Evolutionary conservation across 2,113 vertebrate species (phyloP), one percentile per base, ranked within the genome.

Genomic region (Clarias macrocephalus): DNA sequence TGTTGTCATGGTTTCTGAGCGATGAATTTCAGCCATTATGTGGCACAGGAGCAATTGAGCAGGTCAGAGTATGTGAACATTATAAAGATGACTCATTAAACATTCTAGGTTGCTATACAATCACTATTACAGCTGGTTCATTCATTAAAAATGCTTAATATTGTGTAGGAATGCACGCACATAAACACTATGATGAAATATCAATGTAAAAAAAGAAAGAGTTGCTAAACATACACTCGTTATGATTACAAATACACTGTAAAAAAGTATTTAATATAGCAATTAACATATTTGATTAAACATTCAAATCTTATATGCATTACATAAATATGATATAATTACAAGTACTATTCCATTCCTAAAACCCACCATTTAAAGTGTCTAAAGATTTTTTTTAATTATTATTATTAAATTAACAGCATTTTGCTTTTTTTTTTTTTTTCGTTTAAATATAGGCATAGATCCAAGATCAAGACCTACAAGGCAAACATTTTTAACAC

Each of bases 1-100:
- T 90, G 93, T 94, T 94, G 93, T 93, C 91, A 95, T 93, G 92
- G 93, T 93, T 93, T 91, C 93, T 87, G 87, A 65, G 90, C 89
- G 87, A 88, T 88, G 92, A 88, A 80, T 81, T 79, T 86, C 82
- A 63, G 83, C 89, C 89, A 76, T 42, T 19, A 79, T 82, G 83
- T 85, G 82, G 84, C 81, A 56, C 59, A 84, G 66, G 28, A 72
- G 81, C 86, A 86, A 89, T 54, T 70, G 30, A 73, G 77, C 12
- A 37, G 85, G 65, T 57, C 70, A 82, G 54, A 10, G 33, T 62
- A 37, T 42, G n/a, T 70, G 65, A 84, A 56, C 52, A 23, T 33
- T 57, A 28, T 84, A 33, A 25, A 57, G 30, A 57, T 83, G 10
- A 83, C 5, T 30, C 13, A 72, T 54, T 56, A 77, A 56, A 5